Percentiles rank a stretch among this genome's conserved stretches.
Conservation (phyloP, 2,113 vertebrate genomes). For the Sinocyclocheilus anshuiensis region DNA sequence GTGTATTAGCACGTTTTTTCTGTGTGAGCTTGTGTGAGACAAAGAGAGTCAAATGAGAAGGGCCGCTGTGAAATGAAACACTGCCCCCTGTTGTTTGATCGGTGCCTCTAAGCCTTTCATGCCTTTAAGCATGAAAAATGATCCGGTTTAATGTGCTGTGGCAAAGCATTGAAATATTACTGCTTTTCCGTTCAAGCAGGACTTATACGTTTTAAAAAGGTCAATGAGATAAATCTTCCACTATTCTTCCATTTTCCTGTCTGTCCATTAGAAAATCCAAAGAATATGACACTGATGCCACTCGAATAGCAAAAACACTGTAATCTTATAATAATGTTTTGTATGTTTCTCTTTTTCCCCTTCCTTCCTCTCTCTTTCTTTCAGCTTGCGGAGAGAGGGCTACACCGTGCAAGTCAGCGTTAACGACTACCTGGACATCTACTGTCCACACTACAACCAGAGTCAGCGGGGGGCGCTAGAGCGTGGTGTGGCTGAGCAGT, state of each 20-base stretch:
- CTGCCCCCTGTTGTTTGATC: constrained; percentile 65
- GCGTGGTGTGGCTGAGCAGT: constrained; percentile 84
- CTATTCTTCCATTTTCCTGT: background rate
- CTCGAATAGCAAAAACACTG: background rate
- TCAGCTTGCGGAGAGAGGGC: constrained; percentile 86
- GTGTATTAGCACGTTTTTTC: constrained; percentile 21
- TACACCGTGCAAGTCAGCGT: constrained; percentile 95
- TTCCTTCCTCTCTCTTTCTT: background rate
- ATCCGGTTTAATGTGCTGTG: constrained; percentile 26
- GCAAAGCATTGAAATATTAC: constrained; percentile 32
- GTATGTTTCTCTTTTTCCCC: background rate
- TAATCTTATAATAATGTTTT: background rate
- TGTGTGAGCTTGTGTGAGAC: constrained; percentile 38
- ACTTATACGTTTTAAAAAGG: constrained; percentile 31
- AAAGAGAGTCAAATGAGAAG: constrained; percentile 38
- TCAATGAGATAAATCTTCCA: constrained; percentile 12
- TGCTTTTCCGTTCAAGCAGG: constrained; percentile 23
- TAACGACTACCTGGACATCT: constrained; percentile 97
- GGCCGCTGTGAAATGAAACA: constrained; percentile 56
- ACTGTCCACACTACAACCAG: constrained; percentile 92
- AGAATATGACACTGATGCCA: background rate
- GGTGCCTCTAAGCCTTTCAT: too few species aligned
- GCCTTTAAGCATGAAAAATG: constrained; percentile 18
- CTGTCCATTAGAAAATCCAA: background rate
- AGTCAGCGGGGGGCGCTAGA: constrained; percentile 77